Percentiles rank a stretch among this genome's conserved stretches.
These are phyloP conservation scores for Anhinga anhinga DNA, from an alignment of 2,113 vertebrate genomes.

Conservation along the genomic window DNA sequence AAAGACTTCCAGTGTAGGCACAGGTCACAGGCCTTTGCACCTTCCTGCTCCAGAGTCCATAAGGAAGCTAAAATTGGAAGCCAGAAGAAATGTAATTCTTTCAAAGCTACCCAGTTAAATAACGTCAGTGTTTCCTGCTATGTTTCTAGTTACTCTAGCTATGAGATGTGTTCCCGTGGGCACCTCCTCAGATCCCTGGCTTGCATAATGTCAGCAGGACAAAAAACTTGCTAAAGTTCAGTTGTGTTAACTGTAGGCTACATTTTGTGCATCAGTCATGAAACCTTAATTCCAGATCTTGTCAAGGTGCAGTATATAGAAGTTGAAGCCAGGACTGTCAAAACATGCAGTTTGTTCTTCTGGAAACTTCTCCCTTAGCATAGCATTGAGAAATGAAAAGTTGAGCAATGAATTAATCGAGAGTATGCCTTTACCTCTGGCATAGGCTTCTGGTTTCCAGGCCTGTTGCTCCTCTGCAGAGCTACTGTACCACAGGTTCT, in stretches of 20 bases:
- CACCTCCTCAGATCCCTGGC: neutral
- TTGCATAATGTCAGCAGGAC: neutral
- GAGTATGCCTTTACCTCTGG: neutral
- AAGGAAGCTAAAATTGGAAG: neutral
- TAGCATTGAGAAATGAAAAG: neutral
- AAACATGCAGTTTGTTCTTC: neutral
- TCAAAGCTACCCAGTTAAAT: neutral
- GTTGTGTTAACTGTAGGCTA: neutral
- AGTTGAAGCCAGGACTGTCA: neutral
- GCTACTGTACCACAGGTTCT: neutral
- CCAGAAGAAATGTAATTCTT: neutral
- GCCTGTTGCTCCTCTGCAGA: neutral
- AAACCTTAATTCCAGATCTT: neutral
- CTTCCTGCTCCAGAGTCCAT: neutral
- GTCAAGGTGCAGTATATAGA: neutral
- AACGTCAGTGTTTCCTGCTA: neutral
- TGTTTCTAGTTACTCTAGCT: neutral
- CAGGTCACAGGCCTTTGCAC: accelerated
- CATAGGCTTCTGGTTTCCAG: neutral
- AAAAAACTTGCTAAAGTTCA: neutral
- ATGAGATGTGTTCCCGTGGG: neutral
- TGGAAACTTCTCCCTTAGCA: neutral
- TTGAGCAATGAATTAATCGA: neutral
- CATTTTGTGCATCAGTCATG: neutral
- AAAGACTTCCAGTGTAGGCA: neutral